A percentile compares a stretch with the other conserved stretches of the same genome.
phyloP scores from a whole-genome alignment of 1,140 invertebrate species.

The Vanessa tameamea region DNA sequence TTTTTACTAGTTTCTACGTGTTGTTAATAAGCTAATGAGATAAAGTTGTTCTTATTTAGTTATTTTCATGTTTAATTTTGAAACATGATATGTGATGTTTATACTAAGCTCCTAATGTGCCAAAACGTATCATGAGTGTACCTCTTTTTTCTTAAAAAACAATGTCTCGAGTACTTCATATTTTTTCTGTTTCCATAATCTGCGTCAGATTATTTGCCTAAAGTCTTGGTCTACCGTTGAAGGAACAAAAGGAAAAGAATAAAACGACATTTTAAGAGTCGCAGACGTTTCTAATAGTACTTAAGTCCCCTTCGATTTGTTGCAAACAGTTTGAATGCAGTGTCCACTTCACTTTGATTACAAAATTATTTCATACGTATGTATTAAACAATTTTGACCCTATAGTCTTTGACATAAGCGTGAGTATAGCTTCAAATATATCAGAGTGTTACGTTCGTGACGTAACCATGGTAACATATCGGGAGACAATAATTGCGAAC shows the following conservation, averaged over 20 bases:
- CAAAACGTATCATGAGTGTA: background rate
- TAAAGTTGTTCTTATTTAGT: no score
- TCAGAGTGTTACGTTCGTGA: constrained; percentile 52
- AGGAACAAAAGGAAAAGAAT: constrained; percentile 24
- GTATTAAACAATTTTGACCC: constrained; percentile 28
- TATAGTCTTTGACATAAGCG: constrained; percentile 25
- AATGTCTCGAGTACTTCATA: background rate
- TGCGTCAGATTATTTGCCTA: constrained; percentile 20
- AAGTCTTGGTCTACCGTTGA: constrained; percentile 17
- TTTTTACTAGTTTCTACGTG: no score
- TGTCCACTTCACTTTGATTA: constrained; percentile 56
- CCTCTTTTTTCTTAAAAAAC: background rate
- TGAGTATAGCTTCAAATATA: constrained; percentile 26
- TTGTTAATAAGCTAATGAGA: no score
- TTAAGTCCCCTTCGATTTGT: constrained; percentile 59
- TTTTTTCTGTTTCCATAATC: background rate
- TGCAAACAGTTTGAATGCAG: constrained; percentile 65
- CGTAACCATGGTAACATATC: constrained; percentile 63
- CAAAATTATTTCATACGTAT: constrained; percentile 38
- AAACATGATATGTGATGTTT: background rate
- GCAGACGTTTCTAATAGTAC: constrained; percentile 66
- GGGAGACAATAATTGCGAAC: constrained; percentile 46
- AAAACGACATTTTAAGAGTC: constrained; percentile 44
- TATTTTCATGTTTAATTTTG: no score
- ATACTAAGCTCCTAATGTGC: background rate